These are phyloP conservation scores for Drosophila bocqueti DNA, from an alignment of 1,140 invertebrate genomes.

Conservation along the genomic window DNA sequence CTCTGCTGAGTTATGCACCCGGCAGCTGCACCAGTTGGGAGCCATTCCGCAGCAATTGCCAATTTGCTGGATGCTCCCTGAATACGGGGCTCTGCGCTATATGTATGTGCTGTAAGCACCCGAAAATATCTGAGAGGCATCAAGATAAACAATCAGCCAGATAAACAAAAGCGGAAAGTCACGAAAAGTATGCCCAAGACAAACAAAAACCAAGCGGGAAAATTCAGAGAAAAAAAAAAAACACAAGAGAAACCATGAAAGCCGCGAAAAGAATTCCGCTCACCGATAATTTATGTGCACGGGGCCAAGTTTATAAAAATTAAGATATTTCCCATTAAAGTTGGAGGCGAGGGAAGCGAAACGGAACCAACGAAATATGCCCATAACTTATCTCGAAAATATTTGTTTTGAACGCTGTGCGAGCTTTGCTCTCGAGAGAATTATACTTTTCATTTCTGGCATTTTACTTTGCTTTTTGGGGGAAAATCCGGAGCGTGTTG, in stretches of 20 bases:
- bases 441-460: constrained; percentile 15
- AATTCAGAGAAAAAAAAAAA: constrained; percentile 9
- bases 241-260: background rate
- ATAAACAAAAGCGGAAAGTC: constrained; percentile 53
- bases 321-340: constrained; percentile 63
- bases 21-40: constrained; percentile 30
- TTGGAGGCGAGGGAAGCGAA: constrained; percentile 11
- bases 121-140: constrained; percentile 50
- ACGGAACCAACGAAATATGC: constrained; percentile 50
- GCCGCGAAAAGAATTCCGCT: constrained; percentile 40
- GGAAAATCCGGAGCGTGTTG: constrained; percentile 61
- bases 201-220: constrained; percentile 31
- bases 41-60: constrained; percentile 42
- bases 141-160: constrained; percentile 52
- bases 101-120: constrained; percentile 5
- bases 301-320: constrained; percentile 66
- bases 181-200: constrained; percentile 53
- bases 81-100: background rate
- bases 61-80: constrained; percentile 41
- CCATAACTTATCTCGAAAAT: constrained; percentile 70
- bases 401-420: constrained; percentile 41
- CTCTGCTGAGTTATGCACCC: constrained; percentile 38
- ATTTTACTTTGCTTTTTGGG: constrained; percentile 26
- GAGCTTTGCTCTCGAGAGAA: constrained; percentile 15
- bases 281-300: constrained; percentile 46